Base-by-base conservation (phyloP, 2,888 invertebrate species). In the Glyphotaelius pellucidus region DNA sequence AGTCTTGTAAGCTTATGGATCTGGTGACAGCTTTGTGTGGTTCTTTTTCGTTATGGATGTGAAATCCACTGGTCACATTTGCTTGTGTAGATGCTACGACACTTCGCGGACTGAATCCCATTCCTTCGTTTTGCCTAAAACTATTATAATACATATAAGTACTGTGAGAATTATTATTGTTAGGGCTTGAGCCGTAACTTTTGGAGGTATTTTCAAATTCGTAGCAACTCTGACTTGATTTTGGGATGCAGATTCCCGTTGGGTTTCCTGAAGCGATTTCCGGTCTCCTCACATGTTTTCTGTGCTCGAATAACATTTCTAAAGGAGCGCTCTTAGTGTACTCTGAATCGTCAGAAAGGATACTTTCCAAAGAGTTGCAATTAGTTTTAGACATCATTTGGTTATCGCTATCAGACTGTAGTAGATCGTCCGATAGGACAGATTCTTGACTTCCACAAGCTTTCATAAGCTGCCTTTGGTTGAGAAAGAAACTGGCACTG, bases 401-500 rank as follows among this genome's bases (percentile, higher is more conserved):
- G 94, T 96, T 96, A 90, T 97, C 97, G 31, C 93, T 93, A 32
- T 96, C 96, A 89, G 96, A 95, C n/a, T 92, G 94, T 92, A 94
- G 95, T 93, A 97, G 97, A 93, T 98, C 98, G 93, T 98, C 98
- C 0, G 98, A 98, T 11, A 98, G 94, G 79, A 98, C 96, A 35
- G 98, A 98, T 94, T 98, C 98, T 94, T 98, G 98, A 93, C 98
- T 98, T 93, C 97, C 96, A 93, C 97, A 97, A 3, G 95, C 95
- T 92, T 97, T 97, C 95, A 96, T 96, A 93, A 96, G 96, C 92
- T 96, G 96, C 93, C 97, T 96, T 91, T 97, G 97, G 91, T 98
- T 98, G 38, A 98, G 94, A 94, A 98, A 98, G 95, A 98, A 98
- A 94, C 98, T 98, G 9, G 98, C 98, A 94, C 98, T 97, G 83